Conservation (phyloP, 2,113 vertebrate species). For the Tylochromis polylepis region DNA sequence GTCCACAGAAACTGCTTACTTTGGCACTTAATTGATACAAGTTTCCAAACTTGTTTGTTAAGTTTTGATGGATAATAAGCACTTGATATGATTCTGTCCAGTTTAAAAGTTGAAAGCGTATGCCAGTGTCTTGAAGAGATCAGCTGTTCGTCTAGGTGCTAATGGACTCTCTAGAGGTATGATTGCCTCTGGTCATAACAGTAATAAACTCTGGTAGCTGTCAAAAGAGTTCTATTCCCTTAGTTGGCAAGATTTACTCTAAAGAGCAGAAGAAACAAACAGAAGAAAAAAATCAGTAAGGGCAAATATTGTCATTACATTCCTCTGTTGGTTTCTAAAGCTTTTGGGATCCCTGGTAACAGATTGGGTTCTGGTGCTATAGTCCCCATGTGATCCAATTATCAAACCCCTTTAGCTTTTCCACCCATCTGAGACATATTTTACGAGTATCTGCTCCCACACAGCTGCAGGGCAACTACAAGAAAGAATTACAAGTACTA, state of each 20-base stretch:
- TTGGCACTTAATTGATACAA: constrained; percentile 11
- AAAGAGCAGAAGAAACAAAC: constrained; percentile 7
- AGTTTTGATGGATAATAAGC: constrained; percentile 25
- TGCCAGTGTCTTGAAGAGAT: constrained; percentile 12
- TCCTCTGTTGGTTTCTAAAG: constrained; percentile 39
- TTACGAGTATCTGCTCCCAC: constrained; percentile 9
- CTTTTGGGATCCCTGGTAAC: constrained; percentile 46
- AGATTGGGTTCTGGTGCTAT: constrained; percentile 12
- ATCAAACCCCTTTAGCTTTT: constrained; percentile 32
- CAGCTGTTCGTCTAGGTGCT: constrained; percentile 44
- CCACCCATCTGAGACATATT: constrained; percentile 26
- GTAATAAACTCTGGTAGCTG: constrained; percentile 60
- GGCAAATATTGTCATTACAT: constrained; percentile 57
- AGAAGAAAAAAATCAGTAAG: not conserved
- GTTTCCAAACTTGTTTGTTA: constrained; percentile 1
- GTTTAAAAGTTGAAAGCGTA: constrained; percentile 25
- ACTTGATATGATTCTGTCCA: not conserved
- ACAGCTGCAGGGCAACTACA: constrained; percentile 3
- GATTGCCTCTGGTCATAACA: constrained; percentile 47
- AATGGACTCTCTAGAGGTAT: constrained; percentile 52
- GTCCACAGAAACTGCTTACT: not conserved
- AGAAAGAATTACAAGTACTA: not conserved
- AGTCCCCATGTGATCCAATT: constrained; percentile 53
- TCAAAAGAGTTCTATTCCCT: constrained; percentile 43
- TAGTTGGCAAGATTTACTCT: constrained; percentile 18